These are phyloP conservation scores for Saxidomus purpurata DNA, from an alignment of 1,140 invertebrate genomes.

Conservation along the genomic window DNA sequence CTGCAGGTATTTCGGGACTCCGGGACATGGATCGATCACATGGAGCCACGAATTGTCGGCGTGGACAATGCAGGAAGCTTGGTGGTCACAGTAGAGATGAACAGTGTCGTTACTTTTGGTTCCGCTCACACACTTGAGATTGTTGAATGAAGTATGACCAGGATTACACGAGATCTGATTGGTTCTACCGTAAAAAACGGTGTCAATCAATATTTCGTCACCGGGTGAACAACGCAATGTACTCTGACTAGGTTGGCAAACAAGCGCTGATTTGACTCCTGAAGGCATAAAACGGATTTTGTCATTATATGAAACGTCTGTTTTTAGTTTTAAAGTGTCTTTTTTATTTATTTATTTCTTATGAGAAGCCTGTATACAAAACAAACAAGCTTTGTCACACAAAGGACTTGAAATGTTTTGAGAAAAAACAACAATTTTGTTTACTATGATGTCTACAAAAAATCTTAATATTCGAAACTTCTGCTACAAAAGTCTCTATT, in stretches of 20 bases:
- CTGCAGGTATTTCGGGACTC: constrained; percentile 44
- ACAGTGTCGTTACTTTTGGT: constrained; percentile 23
- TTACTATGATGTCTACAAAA: no score
- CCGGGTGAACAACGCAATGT: constrained; percentile 46
- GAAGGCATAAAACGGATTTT: no score
- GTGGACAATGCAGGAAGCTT: constrained; percentile 39
- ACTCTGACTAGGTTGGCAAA: constrained; percentile 25
- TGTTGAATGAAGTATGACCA: not conserved
- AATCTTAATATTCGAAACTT: no score
- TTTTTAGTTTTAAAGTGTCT: no score
- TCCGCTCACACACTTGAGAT: constrained; percentile 18
- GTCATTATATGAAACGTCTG: no score
- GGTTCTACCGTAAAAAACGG: constrained; percentile 51
- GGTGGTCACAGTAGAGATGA: constrained; percentile 41
- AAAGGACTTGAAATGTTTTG: no score
- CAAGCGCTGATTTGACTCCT: constrained; percentile 1
- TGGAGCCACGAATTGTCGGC: constrained; percentile 13
- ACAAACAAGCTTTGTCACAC: no score
- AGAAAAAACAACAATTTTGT: no score
- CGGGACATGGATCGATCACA: constrained; percentile 40
- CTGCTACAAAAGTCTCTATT: no score
- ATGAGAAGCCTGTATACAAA: no score
- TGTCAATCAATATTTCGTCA: constrained; percentile 34
- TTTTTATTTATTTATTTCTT: no score
- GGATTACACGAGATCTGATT: constrained; percentile 19